Evolutionary conservation across 1,140 invertebrate species (phyloP), one percentile per base, ranked within the genome.

Genomic region (Ylistrum balloti): DNA sequence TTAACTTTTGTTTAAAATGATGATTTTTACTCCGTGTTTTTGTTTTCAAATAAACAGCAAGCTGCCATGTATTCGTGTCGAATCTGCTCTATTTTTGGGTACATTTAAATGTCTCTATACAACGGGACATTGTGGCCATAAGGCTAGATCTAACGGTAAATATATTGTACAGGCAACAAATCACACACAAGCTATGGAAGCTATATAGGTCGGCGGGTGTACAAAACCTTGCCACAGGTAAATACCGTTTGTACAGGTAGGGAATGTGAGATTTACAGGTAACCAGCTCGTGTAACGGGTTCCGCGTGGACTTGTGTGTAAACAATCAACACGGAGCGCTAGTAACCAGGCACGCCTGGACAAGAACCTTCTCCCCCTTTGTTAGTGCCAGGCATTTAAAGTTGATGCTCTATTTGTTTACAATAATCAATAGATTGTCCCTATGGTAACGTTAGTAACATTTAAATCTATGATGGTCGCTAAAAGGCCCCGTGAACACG

Each of bases 381-480:
- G 86, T 90, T 90, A 45, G 56, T 48, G 33, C 20, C 86, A 86
- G 32, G 85, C 34, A 90, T 45, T 45, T 45, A 90, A 90, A 74
- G 87, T 87, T 48, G 86, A 87, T 87, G 86, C 89, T 85, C 89
- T 87, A 41, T 90, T 90, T 90, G 89, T 90, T 90, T 90, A 90
- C 56, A 74, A 74, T 74, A 74, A 74, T 74, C 56, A 74, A 74
- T 87, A 45, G 86, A 90, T 87, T 56, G 89, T 90, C 85, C 41
- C 89, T 45, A 45, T 90, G 74, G 89, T 87, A 90, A 90, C 86
- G 28, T 45, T n/a, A 86, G 86, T 33, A 90, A 90, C 86, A 90
- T 90, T 86, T 74, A 74, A 74, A 74, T 74, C 56, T 74, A 74
- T 74, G 56, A 74, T 74, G 56, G 56, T 74, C 56, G 56, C 56